phyloP scores from a whole-genome alignment of 2,888 invertebrate species.

The Campoplex capitator region DNA sequence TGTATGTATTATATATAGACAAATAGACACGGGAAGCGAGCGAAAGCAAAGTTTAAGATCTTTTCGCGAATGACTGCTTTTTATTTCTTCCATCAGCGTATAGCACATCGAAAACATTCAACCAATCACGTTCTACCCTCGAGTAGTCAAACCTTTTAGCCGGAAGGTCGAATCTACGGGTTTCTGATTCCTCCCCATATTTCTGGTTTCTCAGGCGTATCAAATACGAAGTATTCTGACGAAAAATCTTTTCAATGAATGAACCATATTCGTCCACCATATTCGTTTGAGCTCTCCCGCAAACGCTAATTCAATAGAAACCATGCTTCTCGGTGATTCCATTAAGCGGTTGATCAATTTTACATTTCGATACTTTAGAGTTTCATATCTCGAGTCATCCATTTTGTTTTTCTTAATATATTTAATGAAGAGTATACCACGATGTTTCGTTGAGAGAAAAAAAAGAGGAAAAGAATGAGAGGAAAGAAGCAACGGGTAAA shows the following conservation, averaged over 20 bases:
- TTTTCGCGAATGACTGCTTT: constrained; percentile 69
- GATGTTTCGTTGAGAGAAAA: neutral
- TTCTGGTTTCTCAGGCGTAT: constrained; percentile 37
- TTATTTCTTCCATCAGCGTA: constrained; percentile 36
- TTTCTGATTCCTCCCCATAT: constrained; percentile 11
- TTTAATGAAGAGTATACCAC: neutral
- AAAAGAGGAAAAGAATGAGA: constrained; percentile 6
- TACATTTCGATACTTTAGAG: no score
- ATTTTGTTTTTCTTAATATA: no score
- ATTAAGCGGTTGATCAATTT: no score
- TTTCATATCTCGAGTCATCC: no score
- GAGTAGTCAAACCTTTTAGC: constrained; percentile 26
- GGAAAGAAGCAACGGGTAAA: constrained; percentile 13
- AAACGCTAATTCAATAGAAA: no score
- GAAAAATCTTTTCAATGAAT: neutral
- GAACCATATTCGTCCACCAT: neutral
- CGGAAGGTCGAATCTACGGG: constrained; percentile 32
- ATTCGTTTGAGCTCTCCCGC: no score
- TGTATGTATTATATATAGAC: neutral
- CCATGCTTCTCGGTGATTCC: no score
- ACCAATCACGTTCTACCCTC: constrained; percentile 49
- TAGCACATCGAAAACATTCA: constrained; percentile 43
- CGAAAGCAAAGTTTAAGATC: constrained; percentile 74
- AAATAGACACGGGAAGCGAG: constrained; percentile 25
- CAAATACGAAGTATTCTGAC: constrained; percentile 35